These are phyloP conservation scores for Aurelia sp. DNA, from an alignment of 30 jellyfish, hydroid and myxozoan genomes.

Conservation along the genomic window DNA sequence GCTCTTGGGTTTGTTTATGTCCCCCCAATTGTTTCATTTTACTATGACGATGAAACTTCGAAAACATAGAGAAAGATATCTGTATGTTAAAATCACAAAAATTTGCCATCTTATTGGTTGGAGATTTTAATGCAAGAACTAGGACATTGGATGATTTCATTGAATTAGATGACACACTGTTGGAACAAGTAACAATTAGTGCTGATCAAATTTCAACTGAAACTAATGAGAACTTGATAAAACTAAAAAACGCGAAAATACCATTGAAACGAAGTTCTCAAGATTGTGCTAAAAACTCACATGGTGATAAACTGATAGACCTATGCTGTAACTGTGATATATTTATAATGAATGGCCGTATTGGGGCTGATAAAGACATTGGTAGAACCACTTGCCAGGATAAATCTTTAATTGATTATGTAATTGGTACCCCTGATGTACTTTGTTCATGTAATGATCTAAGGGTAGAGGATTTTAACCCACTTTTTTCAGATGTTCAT, in stretches of 20 bases:
- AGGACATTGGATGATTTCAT: slow-evolving; percentile 1
- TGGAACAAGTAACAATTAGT: background rate
- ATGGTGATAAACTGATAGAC: too few species aligned
- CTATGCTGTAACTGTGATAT: slow-evolving; percentile 9
- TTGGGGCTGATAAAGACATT: slow-evolving; percentile 12
- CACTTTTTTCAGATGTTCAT: slow-evolving; percentile 27
- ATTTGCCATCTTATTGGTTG: background rate
- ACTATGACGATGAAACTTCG: slow-evolving; percentile 5
- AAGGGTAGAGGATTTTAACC: slow-evolving; percentile 17
- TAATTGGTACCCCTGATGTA: slow-evolving; percentile 31
- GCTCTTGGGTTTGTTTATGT: slow-evolving; percentile 27
- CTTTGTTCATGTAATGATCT: slow-evolving; percentile 30
- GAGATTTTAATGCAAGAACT: slow-evolving; percentile 32
- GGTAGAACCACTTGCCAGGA: slow-evolving; percentile 41
- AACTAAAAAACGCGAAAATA: background rate
- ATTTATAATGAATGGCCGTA: slow-evolving; percentile 32
- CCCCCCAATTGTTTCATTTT: background rate
- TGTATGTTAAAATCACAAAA: background rate
- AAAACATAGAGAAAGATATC: slow-evolving; percentile 2
- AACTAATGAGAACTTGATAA: background rate
- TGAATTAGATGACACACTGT: slow-evolving; percentile 16
- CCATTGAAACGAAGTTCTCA: too few species aligned
- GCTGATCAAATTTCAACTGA: background rate
- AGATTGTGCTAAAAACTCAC: too few species aligned
- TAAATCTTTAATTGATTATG: slow-evolving; percentile 35